Conservation (phyloP, 2,113 vertebrate genomes). For the Cephalopterus ornatus region DNA sequence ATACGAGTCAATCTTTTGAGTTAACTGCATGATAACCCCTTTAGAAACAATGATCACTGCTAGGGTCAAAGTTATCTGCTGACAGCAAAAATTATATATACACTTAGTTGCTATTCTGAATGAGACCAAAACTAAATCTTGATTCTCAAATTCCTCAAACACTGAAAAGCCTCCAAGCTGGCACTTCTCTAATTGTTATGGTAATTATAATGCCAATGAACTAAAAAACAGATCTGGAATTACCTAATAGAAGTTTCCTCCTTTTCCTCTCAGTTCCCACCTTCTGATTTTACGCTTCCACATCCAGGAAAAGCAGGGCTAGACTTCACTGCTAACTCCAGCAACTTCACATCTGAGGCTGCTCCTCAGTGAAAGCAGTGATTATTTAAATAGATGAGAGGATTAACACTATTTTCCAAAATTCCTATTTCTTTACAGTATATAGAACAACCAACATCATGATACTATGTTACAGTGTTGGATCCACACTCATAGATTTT, state of each 20-base stretch:
- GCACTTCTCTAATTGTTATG: background rate
- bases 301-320: background rate
- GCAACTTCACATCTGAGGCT: background rate
- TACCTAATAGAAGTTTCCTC: background rate
- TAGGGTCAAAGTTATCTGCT: background rate
- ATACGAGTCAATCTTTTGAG: conserved; percentile 13
- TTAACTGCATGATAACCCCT: conserved; percentile 27
- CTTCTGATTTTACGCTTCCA: background rate
- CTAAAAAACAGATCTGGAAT: background rate
- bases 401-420: background rate
- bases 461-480: background rate
- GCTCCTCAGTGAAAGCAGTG: background rate
- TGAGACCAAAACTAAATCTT: background rate
- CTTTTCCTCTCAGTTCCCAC: background rate
- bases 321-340: background rate
- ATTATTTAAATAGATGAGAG: background rate
- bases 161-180: background rate
- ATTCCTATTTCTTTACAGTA: background rate
- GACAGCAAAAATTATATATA: conserved; percentile 41
- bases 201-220: background rate
- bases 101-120: background rate
- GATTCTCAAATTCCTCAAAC: background rate
- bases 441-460: background rate
- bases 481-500: background rate
- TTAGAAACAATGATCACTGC: background rate